These are phyloP conservation scores for Caenorhabditis tropicalis DNA, from an alignment of 1,140 invertebrate species.

Conservation along the genomic window DNA sequence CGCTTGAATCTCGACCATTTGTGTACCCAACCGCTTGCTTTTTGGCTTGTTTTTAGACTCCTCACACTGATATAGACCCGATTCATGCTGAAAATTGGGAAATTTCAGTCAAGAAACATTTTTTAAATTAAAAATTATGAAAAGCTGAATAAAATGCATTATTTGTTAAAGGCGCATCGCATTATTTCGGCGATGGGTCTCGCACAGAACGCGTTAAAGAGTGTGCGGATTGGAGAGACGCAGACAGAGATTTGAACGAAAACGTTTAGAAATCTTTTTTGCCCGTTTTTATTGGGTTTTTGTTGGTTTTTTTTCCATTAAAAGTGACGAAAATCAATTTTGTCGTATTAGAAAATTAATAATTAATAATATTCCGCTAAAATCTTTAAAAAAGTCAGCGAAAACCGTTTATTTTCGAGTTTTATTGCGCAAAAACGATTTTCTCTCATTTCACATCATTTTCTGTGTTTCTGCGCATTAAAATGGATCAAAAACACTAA, in stretches of 20 bases:
- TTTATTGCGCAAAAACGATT: no score
- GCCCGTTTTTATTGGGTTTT: not conserved
- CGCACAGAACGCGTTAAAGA: not conserved
- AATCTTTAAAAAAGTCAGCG: no score
- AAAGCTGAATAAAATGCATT: not conserved
- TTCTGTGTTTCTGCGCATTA: not conserved
- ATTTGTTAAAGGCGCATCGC: constrained; percentile 4
- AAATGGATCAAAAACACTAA: not conserved
- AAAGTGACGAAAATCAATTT: no score
- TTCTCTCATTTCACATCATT: not conserved
- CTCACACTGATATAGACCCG: not conserved
- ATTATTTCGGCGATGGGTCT: not conserved
- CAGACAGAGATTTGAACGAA: not conserved
- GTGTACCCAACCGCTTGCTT: constrained; percentile 54
- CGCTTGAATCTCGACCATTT: constrained; percentile 64
- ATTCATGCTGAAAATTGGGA: not conserved
- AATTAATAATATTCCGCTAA: no score
- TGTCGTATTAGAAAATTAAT: no score
- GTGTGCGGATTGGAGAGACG: not conserved
- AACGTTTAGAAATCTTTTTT: not conserved
- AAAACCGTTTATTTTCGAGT: no score
- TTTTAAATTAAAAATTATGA: not conserved
- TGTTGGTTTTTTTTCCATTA: not conserved
- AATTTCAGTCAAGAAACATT: not conserved
- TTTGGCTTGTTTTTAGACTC: not conserved